Evolutionary conservation across 2,888 invertebrate genomes (phyloP).

Genomic region (Xanthia icteritia): DNA sequence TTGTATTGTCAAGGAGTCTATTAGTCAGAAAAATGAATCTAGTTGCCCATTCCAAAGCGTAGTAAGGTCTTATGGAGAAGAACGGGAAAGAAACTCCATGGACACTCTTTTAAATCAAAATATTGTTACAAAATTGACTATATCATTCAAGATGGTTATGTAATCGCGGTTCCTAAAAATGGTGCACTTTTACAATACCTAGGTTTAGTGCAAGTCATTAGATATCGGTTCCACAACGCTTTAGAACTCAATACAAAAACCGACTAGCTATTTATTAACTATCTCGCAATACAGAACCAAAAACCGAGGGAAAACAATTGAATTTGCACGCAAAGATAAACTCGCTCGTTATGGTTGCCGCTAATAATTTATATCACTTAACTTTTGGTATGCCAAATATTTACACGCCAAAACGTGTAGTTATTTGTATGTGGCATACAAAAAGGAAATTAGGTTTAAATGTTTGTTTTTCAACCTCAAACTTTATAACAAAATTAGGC

Average conservation of each 20-base stretch:
- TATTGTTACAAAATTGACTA: background rate
- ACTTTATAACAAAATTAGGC: slow-evolving; percentile 16
- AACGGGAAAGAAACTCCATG: background rate
- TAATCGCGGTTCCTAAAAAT: background rate
- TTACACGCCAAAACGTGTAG: too few relatives aligned
- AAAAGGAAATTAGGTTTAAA: background rate
- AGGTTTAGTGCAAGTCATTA: background rate
- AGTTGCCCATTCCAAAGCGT: background rate
- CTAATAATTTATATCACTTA: slow-evolving; percentile 42
- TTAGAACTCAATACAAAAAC: background rate
- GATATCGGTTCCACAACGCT: background rate
- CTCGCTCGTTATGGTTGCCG: slow-evolving; percentile 18
- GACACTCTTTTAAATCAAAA: too few relatives aligned
- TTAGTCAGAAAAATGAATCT: background rate
- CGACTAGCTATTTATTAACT: background rate
- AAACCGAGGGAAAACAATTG: slow-evolving; percentile 35
- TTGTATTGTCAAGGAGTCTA: background rate
- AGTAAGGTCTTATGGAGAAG: background rate
- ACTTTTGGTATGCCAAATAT: slow-evolving; percentile 13
- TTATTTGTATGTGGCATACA: too few relatives aligned
- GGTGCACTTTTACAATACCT: background rate
- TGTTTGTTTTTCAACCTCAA: slow-evolving; percentile 30
- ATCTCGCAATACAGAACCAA: slow-evolving; percentile 23
- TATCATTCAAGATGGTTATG: background rate
- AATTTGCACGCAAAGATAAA: slow-evolving; percentile 29